These are phyloP conservation scores for Pseudomyrmex dendroicus DNA, from an alignment of 1,140 invertebrate species.

Conservation along the genomic window DNA sequence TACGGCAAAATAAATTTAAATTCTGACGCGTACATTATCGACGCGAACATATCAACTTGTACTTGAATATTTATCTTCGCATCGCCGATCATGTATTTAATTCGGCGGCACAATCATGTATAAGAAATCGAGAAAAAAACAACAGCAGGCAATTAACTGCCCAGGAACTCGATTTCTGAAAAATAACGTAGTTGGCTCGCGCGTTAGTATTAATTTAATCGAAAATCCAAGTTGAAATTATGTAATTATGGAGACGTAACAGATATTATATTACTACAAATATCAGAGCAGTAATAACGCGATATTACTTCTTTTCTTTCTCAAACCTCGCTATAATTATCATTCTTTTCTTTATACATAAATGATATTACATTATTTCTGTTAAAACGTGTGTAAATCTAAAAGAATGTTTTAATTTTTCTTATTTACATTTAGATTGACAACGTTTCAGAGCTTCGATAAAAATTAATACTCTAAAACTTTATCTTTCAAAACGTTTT, in stretches of 20 bases:
- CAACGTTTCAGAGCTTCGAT: no score
- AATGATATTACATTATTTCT: no score
- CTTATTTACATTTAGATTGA: no score
- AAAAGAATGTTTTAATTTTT: no score
- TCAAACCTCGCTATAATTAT: no score
- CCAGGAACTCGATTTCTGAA: constrained; percentile 2
- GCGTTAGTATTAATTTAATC: not conserved
- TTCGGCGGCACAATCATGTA: not conserved
- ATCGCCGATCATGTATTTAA: constrained; percentile 4
- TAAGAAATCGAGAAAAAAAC: not conserved
- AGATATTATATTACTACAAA: not conserved
- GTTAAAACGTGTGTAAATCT: no score
- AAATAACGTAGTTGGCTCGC: not conserved
- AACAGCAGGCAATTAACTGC: constrained; percentile 21
- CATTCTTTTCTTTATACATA: no score
- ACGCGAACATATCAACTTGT: not conserved
- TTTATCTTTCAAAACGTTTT: not conserved
- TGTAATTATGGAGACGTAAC: not conserved
- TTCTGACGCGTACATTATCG: not conserved
- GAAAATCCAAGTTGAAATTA: not conserved
- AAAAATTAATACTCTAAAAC: constrained; percentile 2
- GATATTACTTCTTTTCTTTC: no score
- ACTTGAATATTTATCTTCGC: constrained; percentile 20
- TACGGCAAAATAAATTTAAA: not conserved
- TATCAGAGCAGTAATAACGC: no score